Evolutionary conservation across 2,888 invertebrate species (phyloP).

Genomic region (Nebria salina): DNA sequence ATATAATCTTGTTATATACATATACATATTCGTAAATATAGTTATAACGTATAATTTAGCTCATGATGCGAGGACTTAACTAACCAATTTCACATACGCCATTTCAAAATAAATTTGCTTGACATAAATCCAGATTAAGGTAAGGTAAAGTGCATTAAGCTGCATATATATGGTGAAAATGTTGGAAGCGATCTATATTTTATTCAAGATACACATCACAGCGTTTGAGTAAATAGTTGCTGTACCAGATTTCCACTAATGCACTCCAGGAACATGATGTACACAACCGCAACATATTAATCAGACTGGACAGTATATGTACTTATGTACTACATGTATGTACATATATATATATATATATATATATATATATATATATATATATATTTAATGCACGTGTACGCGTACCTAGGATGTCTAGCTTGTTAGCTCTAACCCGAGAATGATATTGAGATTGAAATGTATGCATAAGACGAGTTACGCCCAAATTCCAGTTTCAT

Average conservation of each 20-base stretch:
- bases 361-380: too few species aligned
- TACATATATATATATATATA: too few species aligned
- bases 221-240: background rate
- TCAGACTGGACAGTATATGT: background rate
- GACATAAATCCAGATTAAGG: background rate
- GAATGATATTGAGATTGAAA: background rate
- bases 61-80: background rate
- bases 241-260: background rate
- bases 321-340: too few species aligned
- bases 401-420: background rate
- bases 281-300: slow-evolving; percentile 1
- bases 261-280: background rate
- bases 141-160: background rate
- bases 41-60: background rate
- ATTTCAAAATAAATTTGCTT: background rate
- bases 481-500: background rate
- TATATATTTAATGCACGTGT: too few species aligned
- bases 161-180: background rate
- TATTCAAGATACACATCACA: background rate
- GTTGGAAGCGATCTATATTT: background rate
- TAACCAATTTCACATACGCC: background rate
- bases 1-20: too few species aligned
- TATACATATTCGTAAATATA: background rate
- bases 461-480: background rate
- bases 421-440: background rate